Evolutionary conservation across 2,113 vertebrate species (phyloP), one percentile per base, ranked within the genome.

Genomic region (Ovibos moschatus): DNA sequence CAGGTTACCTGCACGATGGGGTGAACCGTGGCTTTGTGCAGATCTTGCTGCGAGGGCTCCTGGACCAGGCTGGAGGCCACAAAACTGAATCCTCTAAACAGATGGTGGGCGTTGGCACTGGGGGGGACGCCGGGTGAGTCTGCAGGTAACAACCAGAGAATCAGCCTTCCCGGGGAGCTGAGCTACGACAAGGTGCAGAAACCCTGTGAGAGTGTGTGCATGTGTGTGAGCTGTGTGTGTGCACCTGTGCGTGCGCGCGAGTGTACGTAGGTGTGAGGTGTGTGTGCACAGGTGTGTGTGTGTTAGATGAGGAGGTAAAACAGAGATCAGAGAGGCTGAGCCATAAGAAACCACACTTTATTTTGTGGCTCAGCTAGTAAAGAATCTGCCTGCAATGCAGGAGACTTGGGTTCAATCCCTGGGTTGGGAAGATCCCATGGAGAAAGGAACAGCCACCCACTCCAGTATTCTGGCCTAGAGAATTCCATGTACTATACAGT

Each of bases 11-110:
- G 99, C 88, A 99, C 99, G n/a, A 99, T 99, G 3, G 99, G 99
- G 96, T 99, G 99, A 25, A 99, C 99, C 0, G 98, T 97, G 87
- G 97, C 99, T 95, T 97, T 98, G 89, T 98, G 98, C 36, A 85
- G 76, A 3, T 99, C 99, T 36, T 98, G 98, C 64, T 99, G 99
- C 0, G 98, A 97, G 86, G 98, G 98, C 92, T 99, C 99, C 96
- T 99, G 99, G 87, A 96, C 99, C 98, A 99, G 99, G 98, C 98
- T 99, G 10, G 99, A 99, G 76, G 99, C 99, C 55, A 99, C 99
- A 3, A 99, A 99, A 78, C 99, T 99, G 99, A 99, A 99, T 62
- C 99, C 99, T 92, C 99, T 98, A 98, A 99, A 99, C 98, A 99
- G 98, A 97, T 99, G 99, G 96, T 99, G 99, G 27, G 99, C 99